phyloP scores from a whole-genome alignment of 2,888 invertebrate species.

The Mimas tiliae region DNA sequence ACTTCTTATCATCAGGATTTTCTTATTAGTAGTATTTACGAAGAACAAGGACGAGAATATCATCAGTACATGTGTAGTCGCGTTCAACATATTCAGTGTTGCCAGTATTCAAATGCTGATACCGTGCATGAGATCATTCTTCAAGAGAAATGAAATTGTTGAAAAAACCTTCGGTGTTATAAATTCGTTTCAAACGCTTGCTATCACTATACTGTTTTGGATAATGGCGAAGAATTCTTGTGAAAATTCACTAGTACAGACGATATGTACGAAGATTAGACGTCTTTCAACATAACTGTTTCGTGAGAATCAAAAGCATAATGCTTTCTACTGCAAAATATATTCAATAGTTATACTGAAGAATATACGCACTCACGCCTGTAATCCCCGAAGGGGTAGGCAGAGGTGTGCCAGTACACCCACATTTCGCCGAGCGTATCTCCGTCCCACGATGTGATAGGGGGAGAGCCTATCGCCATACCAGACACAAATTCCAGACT shows the following conservation, averaged over 20 bases:
- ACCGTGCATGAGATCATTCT: slow-evolving; percentile 49
- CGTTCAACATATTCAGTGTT: slow-evolving; percentile 57
- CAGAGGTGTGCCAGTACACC: too few species aligned
- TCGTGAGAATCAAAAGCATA: too few species aligned
- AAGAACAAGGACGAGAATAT: slow-evolving; percentile 33
- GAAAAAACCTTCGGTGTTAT: slow-evolving; percentile 35
- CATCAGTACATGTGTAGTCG: slow-evolving; percentile 45
- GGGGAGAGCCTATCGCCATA: too few species aligned
- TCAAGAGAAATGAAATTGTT: background rate
- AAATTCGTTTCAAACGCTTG: slow-evolving; percentile 37
- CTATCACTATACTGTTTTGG: slow-evolving; percentile 17
- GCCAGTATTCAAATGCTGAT: slow-evolving; percentile 61
- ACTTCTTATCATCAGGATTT: slow-evolving; percentile 56
- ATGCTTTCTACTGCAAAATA: too few species aligned
- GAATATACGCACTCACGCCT: too few species aligned
- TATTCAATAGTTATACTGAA: too few species aligned
- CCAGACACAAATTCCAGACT: too few species aligned
- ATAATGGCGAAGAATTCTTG: slow-evolving; percentile 5
- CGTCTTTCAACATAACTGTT: too few species aligned
- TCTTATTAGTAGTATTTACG: slow-evolving; percentile 48
- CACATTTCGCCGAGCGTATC: too few species aligned
- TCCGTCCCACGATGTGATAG: too few species aligned
- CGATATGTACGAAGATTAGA: background rate
- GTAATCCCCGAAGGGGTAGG: too few species aligned
- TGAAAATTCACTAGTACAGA: background rate